Base-by-base conservation (phyloP, 2,888 invertebrate genomes). In the Drosophila fulvimacula region DNA sequence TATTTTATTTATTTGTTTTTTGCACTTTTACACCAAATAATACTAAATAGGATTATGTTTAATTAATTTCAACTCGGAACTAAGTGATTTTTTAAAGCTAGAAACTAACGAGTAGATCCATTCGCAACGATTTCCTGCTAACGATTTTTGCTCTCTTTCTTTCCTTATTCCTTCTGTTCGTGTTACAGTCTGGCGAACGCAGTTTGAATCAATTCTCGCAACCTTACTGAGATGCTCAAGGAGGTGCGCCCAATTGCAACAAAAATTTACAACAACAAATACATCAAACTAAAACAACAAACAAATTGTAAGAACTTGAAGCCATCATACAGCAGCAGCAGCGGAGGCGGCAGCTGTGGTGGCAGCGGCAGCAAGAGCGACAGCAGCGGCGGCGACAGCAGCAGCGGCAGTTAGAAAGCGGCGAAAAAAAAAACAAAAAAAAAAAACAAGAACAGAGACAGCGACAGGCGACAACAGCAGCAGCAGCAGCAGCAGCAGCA, bases 181-280 rank as follows among this genome's bases (percentile, higher is more conserved):
- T 32, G 38, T 30, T 9, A 30, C 55, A 83, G 69, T 85, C 88
- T 55, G 89, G 82, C 64, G 92, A 92, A 75, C 91, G 91, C 74
- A 91, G 90, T 73, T 91, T 91, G 76, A 92, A 92, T 86, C 92
- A 92, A 84, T 92, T 92, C 76, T 92, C 92, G 73, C 92, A 92
- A 82, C 92, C 92, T 70, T 92, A 92, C 91, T 92, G 92, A 92
- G 89, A 79, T 61, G 76, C 73, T 73, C 81, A 81, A 79, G 62
- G 69, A 63, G 69, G 69, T 69, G 82, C 70, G 69, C 76, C 78
- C 58, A 74, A 84, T 76, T 82, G 75, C 78, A 85, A 76, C 81
- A 75, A 83, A 76, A 70, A 83, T 60, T 65, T 86, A 79, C 72
- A 72, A 79, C 76, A 76, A 74, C 57, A 76, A 69, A 59, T 49